Conservation (phyloP, 2,888 invertebrate species). For the Thera britannica region DNA sequence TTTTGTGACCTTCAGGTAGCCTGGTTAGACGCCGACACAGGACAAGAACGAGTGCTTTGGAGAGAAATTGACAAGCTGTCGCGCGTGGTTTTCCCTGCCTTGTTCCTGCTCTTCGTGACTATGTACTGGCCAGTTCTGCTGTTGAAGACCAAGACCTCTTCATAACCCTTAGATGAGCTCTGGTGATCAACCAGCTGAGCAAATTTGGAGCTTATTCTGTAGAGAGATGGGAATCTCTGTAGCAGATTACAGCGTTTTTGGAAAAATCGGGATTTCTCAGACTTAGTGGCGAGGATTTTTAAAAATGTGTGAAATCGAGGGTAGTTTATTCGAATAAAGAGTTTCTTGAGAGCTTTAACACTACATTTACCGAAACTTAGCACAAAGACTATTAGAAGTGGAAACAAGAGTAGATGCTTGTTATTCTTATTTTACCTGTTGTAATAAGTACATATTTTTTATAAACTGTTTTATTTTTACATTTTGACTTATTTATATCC, state of each 20-base stretch:
- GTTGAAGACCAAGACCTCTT: slow-evolving; percentile 85
- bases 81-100: slow-evolving; percentile 89
- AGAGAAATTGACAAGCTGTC: slow-evolving; percentile 91
- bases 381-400: slow-evolving; percentile 13
- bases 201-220: slow-evolving; percentile 23
- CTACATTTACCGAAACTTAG: slow-evolving; percentile 14
- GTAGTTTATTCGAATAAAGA: slow-evolving; percentile 4
- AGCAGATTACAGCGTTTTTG: background rate
- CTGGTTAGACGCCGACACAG: slow-evolving; percentile 87
- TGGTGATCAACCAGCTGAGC: slow-evolving; percentile 27
- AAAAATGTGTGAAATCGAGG: background rate
- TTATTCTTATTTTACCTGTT: background rate
- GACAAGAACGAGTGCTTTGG: slow-evolving; percentile 90
- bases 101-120: slow-evolving; percentile 91
- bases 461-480: background rate
- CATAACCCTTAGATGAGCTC: slow-evolving; percentile 62
- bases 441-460: too few species aligned
- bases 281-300: background rate
- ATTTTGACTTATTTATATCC: background rate
- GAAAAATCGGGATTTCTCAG: background rate
- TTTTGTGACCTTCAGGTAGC: slow-evolving; percentile 74
- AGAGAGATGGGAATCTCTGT: slow-evolving; percentile 2
- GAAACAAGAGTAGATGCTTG: slow-evolving; percentile 4
- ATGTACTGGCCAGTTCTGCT: slow-evolving; percentile 92
- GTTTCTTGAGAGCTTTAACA: slow-evolving; percentile 23